These are phyloP conservation scores for Branchipolynoe longqiensis DNA, from an alignment of 2,888 invertebrate species.

Conservation along the genomic window DNA sequence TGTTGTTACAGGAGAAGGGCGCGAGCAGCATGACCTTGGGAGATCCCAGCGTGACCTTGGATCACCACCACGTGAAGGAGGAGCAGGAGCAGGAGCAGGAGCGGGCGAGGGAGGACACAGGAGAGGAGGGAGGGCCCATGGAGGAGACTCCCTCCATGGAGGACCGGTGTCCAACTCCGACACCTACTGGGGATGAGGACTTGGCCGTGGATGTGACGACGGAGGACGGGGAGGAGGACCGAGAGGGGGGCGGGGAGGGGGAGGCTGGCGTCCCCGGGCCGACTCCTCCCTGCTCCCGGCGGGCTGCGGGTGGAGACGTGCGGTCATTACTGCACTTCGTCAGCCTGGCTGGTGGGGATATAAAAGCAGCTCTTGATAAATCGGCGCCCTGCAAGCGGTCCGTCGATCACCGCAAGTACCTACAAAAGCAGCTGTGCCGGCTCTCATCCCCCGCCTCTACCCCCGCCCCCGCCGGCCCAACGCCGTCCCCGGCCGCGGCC, in stretches of 20 bases:
- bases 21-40: conserved; percentile 1
- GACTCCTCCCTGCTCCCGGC: conserved; percentile 1
- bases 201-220: neutral
- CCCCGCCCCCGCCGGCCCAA: neutral
- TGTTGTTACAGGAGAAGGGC: conserved; percentile 16
- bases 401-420: conserved; percentile 59
- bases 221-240: conserved; percentile 25
- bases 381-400: conserved; percentile 60
- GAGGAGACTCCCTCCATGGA: neutral
- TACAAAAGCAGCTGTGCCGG: conserved; percentile 60
- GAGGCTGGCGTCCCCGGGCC: neutral
- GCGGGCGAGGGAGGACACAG: neutral
- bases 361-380: conserved; percentile 55
- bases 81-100: conserved; percentile 8
- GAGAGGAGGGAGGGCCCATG: neutral
- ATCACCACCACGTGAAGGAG: conserved; percentile 14
- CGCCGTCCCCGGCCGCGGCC: neutral
- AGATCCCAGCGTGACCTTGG: conserved; percentile 18
- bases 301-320: conserved; percentile 33
- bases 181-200: neutral
- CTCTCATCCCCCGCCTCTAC: neutral
- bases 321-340: conserved; percentile 52
- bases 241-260: neutral
- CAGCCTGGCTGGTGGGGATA: conserved; percentile 41
- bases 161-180: neutral